Conservation (phyloP, 2,888 invertebrate species). For the Drosophila imparisetae region DNA sequence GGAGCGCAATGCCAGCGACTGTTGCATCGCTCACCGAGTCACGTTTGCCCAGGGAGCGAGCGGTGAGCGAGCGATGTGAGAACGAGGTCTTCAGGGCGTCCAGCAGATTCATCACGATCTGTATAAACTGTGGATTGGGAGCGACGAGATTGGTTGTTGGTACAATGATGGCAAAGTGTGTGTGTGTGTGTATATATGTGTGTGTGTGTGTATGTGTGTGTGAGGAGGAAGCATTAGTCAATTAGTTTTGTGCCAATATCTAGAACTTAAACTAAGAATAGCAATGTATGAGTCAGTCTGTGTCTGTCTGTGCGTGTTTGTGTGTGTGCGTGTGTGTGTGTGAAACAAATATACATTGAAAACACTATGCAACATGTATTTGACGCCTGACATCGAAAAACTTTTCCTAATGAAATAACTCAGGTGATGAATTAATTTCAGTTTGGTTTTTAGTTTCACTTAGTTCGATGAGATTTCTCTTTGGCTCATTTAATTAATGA, state of each 20-base stretch:
- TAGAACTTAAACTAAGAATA: constrained; percentile 27
- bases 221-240: constrained; percentile 62
- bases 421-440: neutral
- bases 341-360: constrained; percentile 58
- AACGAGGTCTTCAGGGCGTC: constrained; percentile 96
- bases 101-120: constrained; percentile 95
- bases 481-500: neutral
- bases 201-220: constrained; percentile 25
- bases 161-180: constrained; percentile 46
- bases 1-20: constrained; percentile 93
- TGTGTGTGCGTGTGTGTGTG: constrained; percentile 26
- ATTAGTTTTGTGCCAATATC: constrained; percentile 75
- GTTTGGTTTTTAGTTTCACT: neutral
- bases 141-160: constrained; percentile 65
- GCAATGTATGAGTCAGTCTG: constrained; percentile 25
- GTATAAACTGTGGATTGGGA: constrained; percentile 90
- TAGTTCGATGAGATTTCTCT: neutral
- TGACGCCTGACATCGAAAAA: constrained; percentile 6
- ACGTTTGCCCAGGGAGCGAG: constrained; percentile 93
- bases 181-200: constrained; percentile 9
- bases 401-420: neutral
- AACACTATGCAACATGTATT: constrained; percentile 61
- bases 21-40: constrained; percentile 96
- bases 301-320: constrained; percentile 18
- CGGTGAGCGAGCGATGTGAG: constrained; percentile 94